Evolutionary conservation across 2,113 vertebrate species (phyloP).

Genomic region (Irena cyanogastra): DNA sequence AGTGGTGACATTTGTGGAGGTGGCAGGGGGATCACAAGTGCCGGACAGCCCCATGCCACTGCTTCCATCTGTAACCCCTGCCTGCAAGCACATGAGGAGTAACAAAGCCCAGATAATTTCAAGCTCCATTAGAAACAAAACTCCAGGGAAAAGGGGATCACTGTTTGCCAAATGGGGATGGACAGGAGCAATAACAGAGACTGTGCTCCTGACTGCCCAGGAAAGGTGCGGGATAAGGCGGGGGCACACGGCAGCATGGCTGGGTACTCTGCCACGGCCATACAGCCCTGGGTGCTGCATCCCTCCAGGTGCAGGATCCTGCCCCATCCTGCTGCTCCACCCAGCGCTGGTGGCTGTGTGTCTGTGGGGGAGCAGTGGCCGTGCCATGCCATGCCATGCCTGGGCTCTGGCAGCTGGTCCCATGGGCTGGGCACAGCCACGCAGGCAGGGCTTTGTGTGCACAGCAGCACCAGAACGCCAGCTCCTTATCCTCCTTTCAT

Average conservation of each 20-base stretch:
- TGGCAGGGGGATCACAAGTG: not conserved
- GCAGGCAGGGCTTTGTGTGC: constrained; percentile 31
- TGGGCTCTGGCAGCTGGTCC: not conserved
- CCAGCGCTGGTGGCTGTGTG: rapidly evolving
- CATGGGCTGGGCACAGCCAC: rapidly evolving
- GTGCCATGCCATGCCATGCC: rapidly evolving
- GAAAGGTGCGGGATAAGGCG: not conserved
- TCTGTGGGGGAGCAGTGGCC: rapidly evolving
- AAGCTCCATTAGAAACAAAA: constrained; percentile 52
- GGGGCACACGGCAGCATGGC: rapidly evolving
- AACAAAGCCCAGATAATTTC: constrained; percentile 59
- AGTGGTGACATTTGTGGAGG: rapidly evolving
- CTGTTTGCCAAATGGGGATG: constrained; percentile 4
- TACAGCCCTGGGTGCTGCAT: not conserved
- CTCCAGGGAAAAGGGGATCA: not conserved
- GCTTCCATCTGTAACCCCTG: not conserved
- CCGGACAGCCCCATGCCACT: rapidly evolving
- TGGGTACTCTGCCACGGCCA: rapidly evolving
- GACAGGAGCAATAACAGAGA: constrained; percentile 1
- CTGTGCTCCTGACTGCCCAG: not conserved
- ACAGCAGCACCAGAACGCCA: not conserved
- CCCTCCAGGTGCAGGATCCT: not conserved
- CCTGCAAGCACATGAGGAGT: not conserved
- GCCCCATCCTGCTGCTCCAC: not conserved
- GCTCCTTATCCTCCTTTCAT: constrained; percentile 49